A percentile compares a stretch with the other conserved stretches of the same genome.
These are phyloP conservation scores for Ephydatia muelleri DNA, from an alignment of 37 sponge, comb jelly and placozoan species.

Conservation along the genomic window DNA sequence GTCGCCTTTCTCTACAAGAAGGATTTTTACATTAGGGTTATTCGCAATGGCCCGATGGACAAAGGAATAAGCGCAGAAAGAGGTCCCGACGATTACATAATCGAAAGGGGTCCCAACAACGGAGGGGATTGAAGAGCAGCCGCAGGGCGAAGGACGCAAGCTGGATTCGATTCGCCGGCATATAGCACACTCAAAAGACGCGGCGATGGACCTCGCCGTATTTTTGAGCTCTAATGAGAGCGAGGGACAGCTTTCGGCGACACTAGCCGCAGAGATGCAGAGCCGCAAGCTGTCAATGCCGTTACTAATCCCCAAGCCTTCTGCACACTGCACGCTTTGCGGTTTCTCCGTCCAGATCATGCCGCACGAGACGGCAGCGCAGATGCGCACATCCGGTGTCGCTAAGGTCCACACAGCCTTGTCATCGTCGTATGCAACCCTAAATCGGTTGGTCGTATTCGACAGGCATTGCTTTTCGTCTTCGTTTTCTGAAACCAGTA, in stretches of 20 bases:
- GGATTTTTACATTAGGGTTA: slow-evolving; percentile 53
- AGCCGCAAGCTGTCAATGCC: background rate
- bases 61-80: slow-evolving; percentile 42
- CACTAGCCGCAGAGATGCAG: background rate
- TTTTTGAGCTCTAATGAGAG: background rate
- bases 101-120: slow-evolving; percentile 13
- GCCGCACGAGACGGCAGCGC: no score
- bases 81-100: slow-evolving; percentile 55
- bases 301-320: background rate
- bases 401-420: no score
- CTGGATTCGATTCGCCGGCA: background rate
- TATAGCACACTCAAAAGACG: background rate
- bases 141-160: background rate
- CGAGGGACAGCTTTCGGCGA: no score
- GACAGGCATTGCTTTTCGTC: no score
- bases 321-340: background rate
- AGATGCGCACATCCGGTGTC: background rate
- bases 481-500: no score
- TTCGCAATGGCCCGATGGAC: slow-evolving; percentile 10
- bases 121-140: background rate
- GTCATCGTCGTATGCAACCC: no score
- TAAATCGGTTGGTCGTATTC: no score
- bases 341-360: background rate
- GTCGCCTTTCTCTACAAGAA: slow-evolving; percentile 41
- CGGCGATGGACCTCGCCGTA: background rate